Conservation (phyloP, 2,113 vertebrate genomes). For the Tragelaphus scriptus region DNA sequence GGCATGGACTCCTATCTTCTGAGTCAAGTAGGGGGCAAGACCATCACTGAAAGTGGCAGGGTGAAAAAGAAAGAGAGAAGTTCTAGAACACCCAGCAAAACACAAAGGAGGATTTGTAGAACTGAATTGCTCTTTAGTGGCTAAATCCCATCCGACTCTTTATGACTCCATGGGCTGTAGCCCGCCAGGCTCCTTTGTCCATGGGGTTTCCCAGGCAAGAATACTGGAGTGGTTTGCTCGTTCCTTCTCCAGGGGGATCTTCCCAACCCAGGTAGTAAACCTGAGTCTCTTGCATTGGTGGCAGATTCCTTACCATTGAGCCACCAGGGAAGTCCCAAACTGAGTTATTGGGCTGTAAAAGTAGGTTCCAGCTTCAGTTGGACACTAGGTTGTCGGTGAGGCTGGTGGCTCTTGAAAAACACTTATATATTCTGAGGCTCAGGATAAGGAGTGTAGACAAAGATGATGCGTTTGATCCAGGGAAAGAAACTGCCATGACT, state of each 20-base stretch:
- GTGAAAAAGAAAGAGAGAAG: not conserved
- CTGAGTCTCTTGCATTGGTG: not conserved
- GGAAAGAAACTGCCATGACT: not conserved
- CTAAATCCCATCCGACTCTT: not conserved
- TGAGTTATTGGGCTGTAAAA: not conserved
- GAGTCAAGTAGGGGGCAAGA: not conserved
- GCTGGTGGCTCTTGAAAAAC: not conserved
- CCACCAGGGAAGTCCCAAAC: not conserved
- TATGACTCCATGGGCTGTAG: not conserved
- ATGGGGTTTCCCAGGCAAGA: not conserved
- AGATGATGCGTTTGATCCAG: not conserved
- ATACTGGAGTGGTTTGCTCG: not conserved
- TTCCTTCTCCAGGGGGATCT: not conserved
- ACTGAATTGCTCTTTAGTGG: fast-evolving
- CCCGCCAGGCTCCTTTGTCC: not conserved
- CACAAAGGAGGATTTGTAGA: not conserved
- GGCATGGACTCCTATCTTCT: not conserved
- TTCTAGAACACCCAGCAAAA: not conserved
- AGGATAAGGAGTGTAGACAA: not conserved
- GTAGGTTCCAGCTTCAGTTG: fast-evolving
- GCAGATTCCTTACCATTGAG: not conserved
- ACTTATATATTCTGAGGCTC: fast-evolving
- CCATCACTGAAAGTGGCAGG: not conserved
- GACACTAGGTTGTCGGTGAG: too few species aligned
- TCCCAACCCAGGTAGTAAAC: not conserved